Conservation (phyloP, 2,797 vertebrate species). For the Typhlichthys eigenmanni region DNA sequence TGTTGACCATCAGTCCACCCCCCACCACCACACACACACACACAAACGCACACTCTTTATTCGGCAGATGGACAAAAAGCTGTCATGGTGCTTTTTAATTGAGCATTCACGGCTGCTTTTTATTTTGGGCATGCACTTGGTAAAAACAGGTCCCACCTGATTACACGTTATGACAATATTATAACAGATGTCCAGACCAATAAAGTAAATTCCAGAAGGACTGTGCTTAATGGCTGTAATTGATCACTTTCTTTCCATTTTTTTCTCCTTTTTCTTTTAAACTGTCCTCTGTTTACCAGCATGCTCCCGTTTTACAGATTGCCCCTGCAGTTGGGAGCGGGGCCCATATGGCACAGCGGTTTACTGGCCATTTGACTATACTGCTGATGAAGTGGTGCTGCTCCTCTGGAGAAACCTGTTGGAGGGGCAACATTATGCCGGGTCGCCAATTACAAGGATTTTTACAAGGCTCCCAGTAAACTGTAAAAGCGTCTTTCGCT, state of each 20-base stretch:
- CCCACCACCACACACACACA: constrained; percentile 1
- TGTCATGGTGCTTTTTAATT: constrained; percentile 97
- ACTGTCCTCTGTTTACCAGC: constrained; percentile 90
- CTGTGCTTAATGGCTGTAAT: constrained; percentile 96
- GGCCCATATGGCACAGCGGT: constrained; percentile 91
- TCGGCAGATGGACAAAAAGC: constrained; percentile 97
- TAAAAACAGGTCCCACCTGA: constrained; percentile 93
- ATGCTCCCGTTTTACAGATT: constrained; percentile 93
- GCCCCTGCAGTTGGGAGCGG: constrained; percentile 90
- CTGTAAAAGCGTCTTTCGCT: constrained; percentile 67
- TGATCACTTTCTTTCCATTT: constrained; percentile 88
- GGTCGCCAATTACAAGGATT: constrained; percentile 54
- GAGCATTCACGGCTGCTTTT: constrained; percentile 92
- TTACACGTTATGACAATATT: constrained; percentile 99
- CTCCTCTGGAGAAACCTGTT: constrained; percentile 88
- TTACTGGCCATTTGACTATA: constrained; percentile 84
- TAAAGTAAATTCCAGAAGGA: constrained; percentile 99
- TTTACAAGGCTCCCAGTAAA: constrained; percentile 59
- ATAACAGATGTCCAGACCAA: constrained; percentile 99
- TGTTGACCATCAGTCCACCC: background rate
- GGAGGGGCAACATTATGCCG: constrained; percentile 72
- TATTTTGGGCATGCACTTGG: constrained; percentile 85
- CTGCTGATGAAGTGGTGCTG: constrained; percentile 83
- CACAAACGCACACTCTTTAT: constrained; percentile 60
- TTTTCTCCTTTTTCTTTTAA: constrained; percentile 68